Evolutionary conservation across 2,888 invertebrate species (phyloP), one percentile per base, ranked within the genome.

Genomic region (Caenorhabditis zanzibari): DNA sequence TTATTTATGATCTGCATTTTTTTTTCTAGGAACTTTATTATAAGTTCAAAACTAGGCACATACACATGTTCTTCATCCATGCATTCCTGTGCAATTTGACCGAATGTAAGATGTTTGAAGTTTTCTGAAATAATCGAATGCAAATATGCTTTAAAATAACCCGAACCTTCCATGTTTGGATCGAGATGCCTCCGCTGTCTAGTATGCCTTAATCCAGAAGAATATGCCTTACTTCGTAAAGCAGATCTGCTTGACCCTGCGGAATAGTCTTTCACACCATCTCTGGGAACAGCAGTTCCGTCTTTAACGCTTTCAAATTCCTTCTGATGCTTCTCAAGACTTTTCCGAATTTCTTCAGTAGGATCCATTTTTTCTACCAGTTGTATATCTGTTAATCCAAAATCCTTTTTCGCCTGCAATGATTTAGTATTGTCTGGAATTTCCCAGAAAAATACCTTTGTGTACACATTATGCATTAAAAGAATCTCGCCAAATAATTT

Each of bases 141-240:
- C 14, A 66, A 12, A 38, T 10, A 10, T 6, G 38, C 5, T 10
- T 38, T 12, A 38, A 12, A 38, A 38, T 10, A 12, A 10, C 38
- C 26, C 44, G 26, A 22, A 85, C 86, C 85, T 41, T 75, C 73
- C 81, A 80, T 77, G 22, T 82, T 81, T 7, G 87, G 87, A 72
- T 87, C 87, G n/a, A 81, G 66, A 66, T 84, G 77, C 28, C 87
- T 71, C 16, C 87, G 35, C 24, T 84, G 79, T 19, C 85, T 69
- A 10, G 75, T 76, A 56, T 84, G 82, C 35, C 81, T 72, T 38
- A 85, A 63, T n/a, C 44, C 58, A 4, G 81, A 68, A 14, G 64
- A 19, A 49, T 87, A 87, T 9, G 87, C 87, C 32, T 77, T 63
- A 3, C 44, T 56, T 52, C 72, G 41, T 7, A 72, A 24, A 4